Evolutionary conservation across 1,140 invertebrate species (phyloP).

Genomic region (Oncopodura yosiiana): DNA sequence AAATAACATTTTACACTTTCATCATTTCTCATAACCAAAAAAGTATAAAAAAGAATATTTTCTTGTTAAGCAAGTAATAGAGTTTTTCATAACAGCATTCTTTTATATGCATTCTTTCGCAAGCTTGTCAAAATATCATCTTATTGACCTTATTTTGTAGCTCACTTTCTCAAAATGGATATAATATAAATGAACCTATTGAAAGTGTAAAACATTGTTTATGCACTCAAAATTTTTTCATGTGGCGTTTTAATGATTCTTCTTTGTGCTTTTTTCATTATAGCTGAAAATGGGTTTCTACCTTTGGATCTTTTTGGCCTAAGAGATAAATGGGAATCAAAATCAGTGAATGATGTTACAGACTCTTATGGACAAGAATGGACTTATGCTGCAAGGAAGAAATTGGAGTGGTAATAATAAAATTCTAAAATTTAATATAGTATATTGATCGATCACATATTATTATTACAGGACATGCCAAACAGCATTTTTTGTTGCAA

Average conservation of each 20-base stretch:
- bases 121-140: no score
- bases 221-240: no score
- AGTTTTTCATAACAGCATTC: no score
- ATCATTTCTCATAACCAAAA: no score
- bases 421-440: no score
- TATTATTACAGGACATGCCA: no score
- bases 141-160: no score
- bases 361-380: slow-evolving; percentile 99
- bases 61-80: no score
- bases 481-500: slow-evolving; percentile 96
- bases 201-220: not conserved
- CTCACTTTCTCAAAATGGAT: not conserved
- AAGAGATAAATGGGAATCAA: slow-evolving; percentile 90
- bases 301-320: slow-evolving; percentile 76
- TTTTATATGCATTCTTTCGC: no score
- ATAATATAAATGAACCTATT: not conserved
- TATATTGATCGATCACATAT: no score
- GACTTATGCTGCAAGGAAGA: slow-evolving; percentile 91
- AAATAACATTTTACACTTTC: no score
- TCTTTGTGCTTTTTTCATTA: slow-evolving; percentile 97
- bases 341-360: slow-evolving; percentile 87
- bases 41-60: no score
- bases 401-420: slow-evolving; percentile 89
- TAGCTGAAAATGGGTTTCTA: slow-evolving; percentile 96
- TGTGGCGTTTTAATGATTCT: slow-evolving; percentile 96